Evolutionary conservation across 2,113 vertebrate genomes (phyloP).

Genomic region (Rhodinocichla rosea): DNA sequence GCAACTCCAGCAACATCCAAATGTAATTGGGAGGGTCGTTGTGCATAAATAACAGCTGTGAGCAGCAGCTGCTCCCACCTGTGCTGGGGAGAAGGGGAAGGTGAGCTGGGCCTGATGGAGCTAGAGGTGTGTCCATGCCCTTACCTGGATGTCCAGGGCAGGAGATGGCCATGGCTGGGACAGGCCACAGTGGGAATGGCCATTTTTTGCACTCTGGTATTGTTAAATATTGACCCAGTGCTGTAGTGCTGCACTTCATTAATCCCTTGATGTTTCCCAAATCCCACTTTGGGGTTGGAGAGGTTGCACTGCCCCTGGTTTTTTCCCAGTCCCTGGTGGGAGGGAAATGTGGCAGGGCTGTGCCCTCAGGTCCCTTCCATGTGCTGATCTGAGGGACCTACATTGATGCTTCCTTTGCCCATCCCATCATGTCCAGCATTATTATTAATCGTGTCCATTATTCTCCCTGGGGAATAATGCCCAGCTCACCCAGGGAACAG

Average conservation of each 20-base stretch:
- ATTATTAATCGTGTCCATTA: no score
- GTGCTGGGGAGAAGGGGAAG: background rate
- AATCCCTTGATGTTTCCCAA: background rate
- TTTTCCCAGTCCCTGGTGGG: background rate
- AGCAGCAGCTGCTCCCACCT: conserved; percentile 68
- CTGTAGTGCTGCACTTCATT: background rate
- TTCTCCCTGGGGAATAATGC: no score
- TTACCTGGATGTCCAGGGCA: background rate
- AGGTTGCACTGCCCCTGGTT: background rate
- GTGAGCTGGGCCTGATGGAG: background rate
- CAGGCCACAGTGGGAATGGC: background rate
- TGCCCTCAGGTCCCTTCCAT: background rate
- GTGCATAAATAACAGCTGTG: conserved; percentile 68
- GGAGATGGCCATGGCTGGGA: accelerated
- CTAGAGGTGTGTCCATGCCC: accelerated
- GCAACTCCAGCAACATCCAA: conserved; percentile 8
- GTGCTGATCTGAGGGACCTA: background rate
- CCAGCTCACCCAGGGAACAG: background rate
- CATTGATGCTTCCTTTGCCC: accelerated
- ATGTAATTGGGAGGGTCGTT: conserved; percentile 58
- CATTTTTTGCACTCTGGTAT: accelerated
- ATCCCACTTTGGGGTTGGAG: background rate
- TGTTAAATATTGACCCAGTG: accelerated
- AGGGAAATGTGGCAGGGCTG: background rate
- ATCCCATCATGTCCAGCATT: accelerated